phyloP scores from a whole-genome alignment of 2,113 vertebrate species.

The Cyanistes caeruleus region DNA sequence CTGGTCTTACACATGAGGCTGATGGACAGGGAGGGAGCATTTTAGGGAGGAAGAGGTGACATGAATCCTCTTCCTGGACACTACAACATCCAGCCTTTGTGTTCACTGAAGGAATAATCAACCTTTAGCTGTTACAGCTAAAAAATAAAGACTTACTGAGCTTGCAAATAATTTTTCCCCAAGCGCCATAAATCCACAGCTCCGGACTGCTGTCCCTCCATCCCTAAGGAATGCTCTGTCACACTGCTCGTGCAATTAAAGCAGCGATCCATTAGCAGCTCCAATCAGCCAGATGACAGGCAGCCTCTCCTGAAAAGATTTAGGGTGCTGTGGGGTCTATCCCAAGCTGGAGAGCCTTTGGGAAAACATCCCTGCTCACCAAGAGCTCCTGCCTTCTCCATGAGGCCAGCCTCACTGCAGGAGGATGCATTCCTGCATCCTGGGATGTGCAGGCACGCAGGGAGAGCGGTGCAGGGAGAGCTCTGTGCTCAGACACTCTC shows the following conservation, averaged over 20 bases:
- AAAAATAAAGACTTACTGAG: not conserved
- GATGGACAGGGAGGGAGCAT: not conserved
- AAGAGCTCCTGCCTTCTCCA: not conserved
- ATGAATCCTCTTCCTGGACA: not conserved
- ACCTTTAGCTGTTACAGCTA: not conserved
- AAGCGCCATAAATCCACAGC: not conserved
- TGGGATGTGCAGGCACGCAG: not conserved
- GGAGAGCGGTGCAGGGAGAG: not conserved
- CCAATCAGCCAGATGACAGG: not conserved
- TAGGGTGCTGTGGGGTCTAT: not conserved
- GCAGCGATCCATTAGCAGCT: not conserved
- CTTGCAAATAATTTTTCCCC: not conserved
- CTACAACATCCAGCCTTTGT: not conserved
- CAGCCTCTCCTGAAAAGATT: not conserved
- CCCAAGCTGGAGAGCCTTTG: not conserved
- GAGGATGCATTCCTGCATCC: not conserved
- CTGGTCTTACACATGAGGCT: not conserved
- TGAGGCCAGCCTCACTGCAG: no score
- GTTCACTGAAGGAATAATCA: not conserved
- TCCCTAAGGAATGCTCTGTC: not conserved
- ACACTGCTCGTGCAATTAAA: not conserved
- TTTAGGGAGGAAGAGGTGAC: not conserved
- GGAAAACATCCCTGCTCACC: not conserved
- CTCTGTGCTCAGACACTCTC: accelerated
- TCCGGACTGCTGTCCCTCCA: not conserved